Percentiles rank a stretch among this genome's conserved stretches.
These are phyloP conservation scores for Fopius arisanus DNA, from an alignment of 1,140 invertebrate genomes.

Conservation along the genomic window DNA sequence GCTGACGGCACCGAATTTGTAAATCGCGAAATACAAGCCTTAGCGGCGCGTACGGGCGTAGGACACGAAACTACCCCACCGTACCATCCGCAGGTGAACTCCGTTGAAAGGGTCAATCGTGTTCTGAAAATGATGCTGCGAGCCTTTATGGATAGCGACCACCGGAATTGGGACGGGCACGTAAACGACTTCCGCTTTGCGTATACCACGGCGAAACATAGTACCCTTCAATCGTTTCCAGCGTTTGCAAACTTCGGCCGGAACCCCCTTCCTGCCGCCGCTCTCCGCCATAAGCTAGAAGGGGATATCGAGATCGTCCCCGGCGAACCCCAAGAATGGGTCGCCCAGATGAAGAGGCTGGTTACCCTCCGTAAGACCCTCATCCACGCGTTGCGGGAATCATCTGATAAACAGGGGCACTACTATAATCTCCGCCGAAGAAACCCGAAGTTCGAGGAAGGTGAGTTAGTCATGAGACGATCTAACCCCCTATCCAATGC, in stretches of 20 bases:
- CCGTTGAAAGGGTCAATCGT: too few relatives aligned
- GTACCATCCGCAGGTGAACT: too few relatives aligned
- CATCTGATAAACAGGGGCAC: neutral
- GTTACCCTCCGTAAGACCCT: neutral
- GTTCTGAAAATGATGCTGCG: too few relatives aligned
- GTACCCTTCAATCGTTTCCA: neutral
- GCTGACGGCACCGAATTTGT: too few relatives aligned
- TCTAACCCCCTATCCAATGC: constrained; percentile 25
- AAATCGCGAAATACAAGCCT: too few relatives aligned
- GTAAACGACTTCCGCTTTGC: neutral
- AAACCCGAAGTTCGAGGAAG: constrained; percentile 9
- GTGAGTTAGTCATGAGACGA: constrained; percentile 12
- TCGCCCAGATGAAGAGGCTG: neutral
- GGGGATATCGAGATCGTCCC: neutral
- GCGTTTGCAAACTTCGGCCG: neutral
- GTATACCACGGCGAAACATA: neutral
- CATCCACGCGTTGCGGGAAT: neutral
- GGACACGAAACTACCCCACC: too few relatives aligned
- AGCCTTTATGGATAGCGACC: too few relatives aligned
- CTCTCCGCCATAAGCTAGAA: neutral
- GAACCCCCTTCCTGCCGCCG: constrained; percentile 32
- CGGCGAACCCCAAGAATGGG: constrained; percentile 1
- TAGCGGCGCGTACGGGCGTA: too few relatives aligned
- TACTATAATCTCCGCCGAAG: constrained; percentile 8
- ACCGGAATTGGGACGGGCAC: neutral